Evolutionary conservation across 2,113 vertebrate genomes (phyloP), one percentile per base, ranked within the genome.

Genomic region (Meles meles): DNA sequence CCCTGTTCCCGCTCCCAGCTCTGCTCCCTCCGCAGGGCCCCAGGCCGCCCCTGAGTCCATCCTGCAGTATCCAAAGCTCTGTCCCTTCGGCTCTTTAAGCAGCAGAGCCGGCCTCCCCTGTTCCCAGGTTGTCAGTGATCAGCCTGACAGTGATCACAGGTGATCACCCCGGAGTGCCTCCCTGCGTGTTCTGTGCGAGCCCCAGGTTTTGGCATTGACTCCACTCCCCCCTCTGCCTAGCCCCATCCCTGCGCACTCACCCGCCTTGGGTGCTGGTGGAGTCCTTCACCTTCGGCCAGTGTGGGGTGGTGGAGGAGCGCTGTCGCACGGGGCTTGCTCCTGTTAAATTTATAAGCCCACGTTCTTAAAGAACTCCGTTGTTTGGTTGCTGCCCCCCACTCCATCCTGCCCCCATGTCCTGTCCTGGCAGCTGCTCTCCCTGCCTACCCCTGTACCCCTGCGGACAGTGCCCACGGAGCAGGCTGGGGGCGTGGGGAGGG

Each of bases 1-100:
- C 57, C 2, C 0, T 0, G 57, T n/a, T 12, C 67, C 20, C 27
- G 4, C 20, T 34, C 17, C 3, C 27, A 37, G 39, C 29, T 9
- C 6, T 3, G 5, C n/a, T 8, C 31, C 23, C 76, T 15, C 17
- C 13, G 42, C 87, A 17, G 47, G 29, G 17, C 37, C 31, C 67
- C n/a, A 6, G 86, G 37, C 31, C 2, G 3, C n/a, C 9, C 7
- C 25, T 3, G 52, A 74, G 61, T 44, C 49, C 17, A 3, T 1
- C 49, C 31, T 5, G 13, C 47, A 6, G 44, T 4, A 2, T 42
- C 55, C 6, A 0, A 6, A 7, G 8, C 42, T 34, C 88, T n/a
- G 34, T 34, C 21, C 27, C 7, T 3, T 65, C 12, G 2, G 17
- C 23, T 5, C 57, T 14, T 27, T 2, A 67, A 67, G 47, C 1